Base-by-base conservation (phyloP, 1,140 invertebrate genomes). In the Drosophila yakuba region DNA sequence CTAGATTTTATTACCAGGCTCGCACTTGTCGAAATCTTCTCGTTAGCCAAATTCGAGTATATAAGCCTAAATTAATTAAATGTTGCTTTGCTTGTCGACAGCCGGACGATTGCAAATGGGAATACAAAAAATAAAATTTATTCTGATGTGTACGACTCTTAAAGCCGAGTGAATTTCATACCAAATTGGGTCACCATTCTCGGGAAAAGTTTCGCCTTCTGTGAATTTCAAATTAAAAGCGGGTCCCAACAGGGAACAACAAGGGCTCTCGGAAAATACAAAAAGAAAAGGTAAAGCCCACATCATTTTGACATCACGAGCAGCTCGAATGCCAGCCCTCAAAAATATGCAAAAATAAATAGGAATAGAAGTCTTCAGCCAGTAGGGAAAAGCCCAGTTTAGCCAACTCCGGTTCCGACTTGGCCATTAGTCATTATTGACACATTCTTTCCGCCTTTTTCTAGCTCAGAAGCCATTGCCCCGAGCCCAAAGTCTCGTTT, bases 361-460 rank as follows among this genome's bases (percentile, higher is more conserved):
- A 55, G 60, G 67, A 66, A 74, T 78, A 55, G 63, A 64, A 66
- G 72, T 58, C 35, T 10, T 35, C 47, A 60, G 50, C 23, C 43
- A 35, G 41, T 28, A 15, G 41, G 45, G 39, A 44, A 60, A 63
- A 63, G 51, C 28, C 60, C 72, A 71, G 50, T 44, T 48, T 32
- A n/a, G 47, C 39, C 39, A 45, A 39, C 52, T 61, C 20, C 20
- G 36, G n/a, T 59, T 73, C 58, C 52, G 50, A 48, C 41, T 68
- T 52, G 72, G 73, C 84, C 84, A 89, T 89, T 89, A 89, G 84
- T 89, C 84, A 89, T 89, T 89, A 89, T 89, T 89, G 84, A 89
- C 84, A 84, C 77, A 89, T 89, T 89, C 80, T 74, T 80, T 79
- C 76, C 79, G 83, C 83, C 75, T 83, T 83, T 88, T 89, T 74